Evolutionary conservation across 2,113 vertebrate species (phyloP), one percentile per base, ranked within the genome.

Genomic region (Falcunculus frontatus): DNA sequence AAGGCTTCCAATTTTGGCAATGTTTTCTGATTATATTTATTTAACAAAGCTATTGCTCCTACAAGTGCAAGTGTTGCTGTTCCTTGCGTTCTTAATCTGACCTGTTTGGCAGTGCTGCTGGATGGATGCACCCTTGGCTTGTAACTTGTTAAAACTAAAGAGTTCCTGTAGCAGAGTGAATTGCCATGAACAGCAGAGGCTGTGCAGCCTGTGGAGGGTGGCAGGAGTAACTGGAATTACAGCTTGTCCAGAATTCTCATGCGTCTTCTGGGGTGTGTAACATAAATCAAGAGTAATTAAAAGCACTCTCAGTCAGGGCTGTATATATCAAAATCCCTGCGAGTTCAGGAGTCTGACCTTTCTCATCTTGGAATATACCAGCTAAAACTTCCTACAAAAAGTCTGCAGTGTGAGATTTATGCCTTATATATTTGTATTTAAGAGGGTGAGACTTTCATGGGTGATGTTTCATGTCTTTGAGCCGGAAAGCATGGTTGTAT

Each of bases 161-260:
- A n/a, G 13, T 25, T 63, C 42, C 35, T 47, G 0, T 3, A 0
- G 9, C 19, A n/a, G 7, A 2, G 23, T 21, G 46, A 7, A 1
- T 17, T 21, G 52, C n/a, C 1, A 12, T 5, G 25, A 9, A 1
- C 13, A 39, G 67, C 37, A 47, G 52, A 21, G 47, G 17, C 64
- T 27, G n/a, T 7, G 3, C 16, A 27, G 9, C 19, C 42, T 13
- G 9, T 9, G 59, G 18, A 69, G 65, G 35, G 11, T 7, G 23
- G 16, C 41, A 52, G 52, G 13, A 23, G 5, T 14, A 4, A 12
- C 16, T 15, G n/a, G n/a, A 80, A 62, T 27, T 79, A 1, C 46
- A 84, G 37, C 23, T 81, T 62, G 42, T 63, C 76, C 64, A 63
- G 55, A 46, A 13, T 78, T 42, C 30, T 78, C 4, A 0, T 59